A percentile compares a stretch with the other conserved stretches of the same genome.
These are phyloP conservation scores for Marronus borbonicus DNA, from an alignment of 2,888 invertebrate species.

Conservation along the genomic window DNA sequence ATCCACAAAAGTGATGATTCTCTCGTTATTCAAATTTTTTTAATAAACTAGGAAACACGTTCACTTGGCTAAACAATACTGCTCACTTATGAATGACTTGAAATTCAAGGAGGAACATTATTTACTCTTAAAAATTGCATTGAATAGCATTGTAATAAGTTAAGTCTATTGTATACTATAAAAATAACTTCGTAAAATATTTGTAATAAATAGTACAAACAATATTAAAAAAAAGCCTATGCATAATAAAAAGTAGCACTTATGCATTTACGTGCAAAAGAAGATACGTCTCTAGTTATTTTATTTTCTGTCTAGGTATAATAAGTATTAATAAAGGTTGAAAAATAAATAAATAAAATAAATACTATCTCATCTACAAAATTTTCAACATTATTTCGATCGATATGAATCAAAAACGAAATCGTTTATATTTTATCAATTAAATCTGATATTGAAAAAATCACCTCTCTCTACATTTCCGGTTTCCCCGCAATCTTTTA, in stretches of 20 bases:
- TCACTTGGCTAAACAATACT: too few species aligned
- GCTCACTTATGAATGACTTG: too few species aligned
- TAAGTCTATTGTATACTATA: too few species aligned
- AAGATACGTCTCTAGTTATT: neutral
- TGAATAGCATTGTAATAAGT: too few species aligned
- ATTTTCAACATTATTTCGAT: neutral
- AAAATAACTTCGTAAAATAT: too few species aligned
- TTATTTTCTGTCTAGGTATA: neutral
- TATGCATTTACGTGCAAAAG: neutral
- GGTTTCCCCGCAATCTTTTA: neutral
- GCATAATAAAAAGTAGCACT: neutral
- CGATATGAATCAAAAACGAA: neutral
- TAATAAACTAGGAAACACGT: too few species aligned
- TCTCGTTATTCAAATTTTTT: too few species aligned
- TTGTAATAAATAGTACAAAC: too few species aligned
- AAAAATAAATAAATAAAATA: conserved; percentile 8
- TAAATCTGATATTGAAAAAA: conserved; percentile 20
- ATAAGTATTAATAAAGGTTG: neutral
- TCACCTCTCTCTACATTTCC: conserved; percentile 5
- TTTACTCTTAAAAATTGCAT: too few species aligned
- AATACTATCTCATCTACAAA: neutral
- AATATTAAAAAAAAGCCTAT: too few species aligned
- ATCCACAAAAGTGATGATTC: too few species aligned
- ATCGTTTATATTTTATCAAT: neutral
- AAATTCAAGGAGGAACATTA: too few species aligned